A percentile compares a stretch with the other conserved stretches of the same genome.
Conservation (phyloP, 2,113 vertebrate genomes). For the Morone chrysops region DNA sequence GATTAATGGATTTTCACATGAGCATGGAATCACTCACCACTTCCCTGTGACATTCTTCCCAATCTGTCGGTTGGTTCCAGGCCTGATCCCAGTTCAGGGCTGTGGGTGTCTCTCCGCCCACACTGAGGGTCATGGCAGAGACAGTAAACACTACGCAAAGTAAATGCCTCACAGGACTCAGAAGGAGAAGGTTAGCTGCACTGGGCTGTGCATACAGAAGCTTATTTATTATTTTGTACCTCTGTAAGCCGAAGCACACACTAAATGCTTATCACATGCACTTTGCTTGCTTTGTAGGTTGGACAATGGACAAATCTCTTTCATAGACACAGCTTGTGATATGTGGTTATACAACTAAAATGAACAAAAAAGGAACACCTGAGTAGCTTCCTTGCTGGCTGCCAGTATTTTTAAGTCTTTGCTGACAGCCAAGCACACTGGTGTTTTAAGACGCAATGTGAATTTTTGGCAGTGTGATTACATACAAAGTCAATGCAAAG, state of each 20-base stretch:
- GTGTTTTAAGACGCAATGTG: too few species aligned
- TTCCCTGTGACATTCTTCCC: constrained; percentile 76
- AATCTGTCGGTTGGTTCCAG: constrained; percentile 26
- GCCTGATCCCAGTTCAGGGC: constrained; percentile 45
- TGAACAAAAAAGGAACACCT: background rate
- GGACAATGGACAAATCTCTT: background rate
- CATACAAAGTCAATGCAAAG: too few species aligned
- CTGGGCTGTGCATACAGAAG: constrained; percentile 10
- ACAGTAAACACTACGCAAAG: constrained; percentile 61
- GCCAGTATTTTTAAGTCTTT: too few species aligned
- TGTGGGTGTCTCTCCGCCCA: constrained; percentile 38
- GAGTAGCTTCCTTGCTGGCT: too few species aligned
- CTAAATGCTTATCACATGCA: constrained; percentile 4
- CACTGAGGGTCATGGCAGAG: constrained; percentile 53
- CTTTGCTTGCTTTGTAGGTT: constrained; percentile 18
- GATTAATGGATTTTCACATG: constrained; percentile 81
- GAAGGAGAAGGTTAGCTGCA: constrained; percentile 22
- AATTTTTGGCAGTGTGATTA: too few species aligned
- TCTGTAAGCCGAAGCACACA: constrained; percentile 23
- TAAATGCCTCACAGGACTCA: constrained; percentile 44
- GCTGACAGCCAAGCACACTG: too few species aligned
- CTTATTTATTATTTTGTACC: constrained; percentile 20
- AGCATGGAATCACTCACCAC: constrained; percentile 67
- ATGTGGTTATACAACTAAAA: background rate
- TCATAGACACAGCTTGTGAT: background rate